These are phyloP conservation scores for Pocillopora grandis DNA, from an alignment of 92 coral and sea anemone species.

Conservation along the genomic window DNA sequence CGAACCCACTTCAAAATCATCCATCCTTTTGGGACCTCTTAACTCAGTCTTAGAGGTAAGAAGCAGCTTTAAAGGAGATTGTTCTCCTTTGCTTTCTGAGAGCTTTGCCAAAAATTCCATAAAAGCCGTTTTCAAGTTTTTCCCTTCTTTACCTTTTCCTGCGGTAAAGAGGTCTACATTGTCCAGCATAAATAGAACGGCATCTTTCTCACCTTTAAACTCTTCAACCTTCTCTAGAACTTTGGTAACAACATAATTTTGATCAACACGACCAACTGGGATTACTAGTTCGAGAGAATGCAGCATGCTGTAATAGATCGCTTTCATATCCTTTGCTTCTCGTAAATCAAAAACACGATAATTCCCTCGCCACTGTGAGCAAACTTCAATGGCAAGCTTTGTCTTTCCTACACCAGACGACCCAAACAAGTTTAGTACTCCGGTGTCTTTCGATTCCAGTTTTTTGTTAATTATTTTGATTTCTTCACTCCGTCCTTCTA, in stretches of 20 bases:
- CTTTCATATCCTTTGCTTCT: conserved; percentile 34
- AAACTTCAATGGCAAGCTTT: conserved; percentile 54
- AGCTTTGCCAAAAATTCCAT: conserved; percentile 12
- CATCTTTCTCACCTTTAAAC: neutral
- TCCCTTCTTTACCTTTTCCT: conserved; percentile 16
- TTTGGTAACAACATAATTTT: neutral
- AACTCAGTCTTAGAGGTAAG: conserved; percentile 11
- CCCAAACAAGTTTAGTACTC: conserved; percentile 63
- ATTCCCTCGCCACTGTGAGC: conserved; percentile 9
- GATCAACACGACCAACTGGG: neutral
- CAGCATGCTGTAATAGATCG: conserved; percentile 20
- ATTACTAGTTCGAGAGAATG: neutral
- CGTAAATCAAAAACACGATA: conserved; percentile 37
- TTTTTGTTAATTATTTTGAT: conserved; percentile 17
- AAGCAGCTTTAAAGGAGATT: neutral
- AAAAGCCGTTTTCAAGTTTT: conserved; percentile 4
- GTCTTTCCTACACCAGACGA: conserved; percentile 81
- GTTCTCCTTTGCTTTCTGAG: neutral
- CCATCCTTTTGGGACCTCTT: neutral
- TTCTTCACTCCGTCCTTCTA: conserved; percentile 57
- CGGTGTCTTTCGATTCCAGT: conserved; percentile 26
- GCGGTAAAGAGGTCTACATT: conserved; percentile 13
- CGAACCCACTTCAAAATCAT: neutral
- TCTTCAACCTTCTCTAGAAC: neutral
- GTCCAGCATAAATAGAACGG: conserved; percentile 22